Evolutionary conservation across 2,113 vertebrate genomes (phyloP).

Genomic region (Talpa occidentalis): DNA sequence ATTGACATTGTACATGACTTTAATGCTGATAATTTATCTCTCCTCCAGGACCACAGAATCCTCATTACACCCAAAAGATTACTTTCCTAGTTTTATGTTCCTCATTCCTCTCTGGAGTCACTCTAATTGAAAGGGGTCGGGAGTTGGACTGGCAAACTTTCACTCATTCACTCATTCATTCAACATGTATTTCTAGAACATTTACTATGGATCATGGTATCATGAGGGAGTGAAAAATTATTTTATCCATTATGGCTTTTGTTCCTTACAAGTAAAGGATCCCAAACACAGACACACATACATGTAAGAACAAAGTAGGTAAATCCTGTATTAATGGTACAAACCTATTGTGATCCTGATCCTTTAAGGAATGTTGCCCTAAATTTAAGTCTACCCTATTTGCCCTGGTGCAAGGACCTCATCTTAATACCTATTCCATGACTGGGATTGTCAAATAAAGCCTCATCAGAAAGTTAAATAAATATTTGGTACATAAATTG

Average conservation of each 20-base stretch:
- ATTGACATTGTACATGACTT: constrained; percentile 37
- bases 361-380: neutral
- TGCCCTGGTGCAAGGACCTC: neutral
- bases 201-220: neutral
- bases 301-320: neutral
- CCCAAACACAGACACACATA: neutral
- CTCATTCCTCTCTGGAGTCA: constrained; percentile 1
- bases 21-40: constrained; percentile 63
- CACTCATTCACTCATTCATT: neutral
- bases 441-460: neutral
- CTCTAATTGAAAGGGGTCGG: constrained; percentile 2
- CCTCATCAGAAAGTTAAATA: neutral
- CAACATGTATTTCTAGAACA: neutral
- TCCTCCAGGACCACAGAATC: constrained; percentile 44
- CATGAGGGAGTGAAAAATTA: neutral
- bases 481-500: neutral
- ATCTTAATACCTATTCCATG: neutral
- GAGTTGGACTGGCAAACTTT: neutral
- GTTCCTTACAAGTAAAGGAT: neutral
- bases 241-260: neutral
- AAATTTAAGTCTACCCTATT: neutral
- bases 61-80: constrained; percentile 59
- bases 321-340: neutral
- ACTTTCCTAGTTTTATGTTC: constrained; percentile 57
- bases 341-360: neutral